Conservation (phyloP, 2,888 invertebrate genomes). For the Acrobasis suavella region DNA sequence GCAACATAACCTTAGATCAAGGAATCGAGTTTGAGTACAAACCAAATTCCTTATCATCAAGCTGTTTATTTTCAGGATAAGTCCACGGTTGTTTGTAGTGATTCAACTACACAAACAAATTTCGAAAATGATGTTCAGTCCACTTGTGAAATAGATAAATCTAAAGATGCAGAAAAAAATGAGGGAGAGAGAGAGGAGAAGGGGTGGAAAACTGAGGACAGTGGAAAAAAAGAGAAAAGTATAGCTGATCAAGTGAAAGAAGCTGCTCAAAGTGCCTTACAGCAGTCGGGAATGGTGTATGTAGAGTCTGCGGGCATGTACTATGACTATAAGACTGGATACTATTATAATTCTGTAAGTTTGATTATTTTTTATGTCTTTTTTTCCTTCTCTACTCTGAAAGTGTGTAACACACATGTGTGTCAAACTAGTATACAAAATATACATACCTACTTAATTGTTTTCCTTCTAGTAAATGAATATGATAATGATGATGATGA, state of each 20-base stretch:
- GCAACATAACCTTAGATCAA: no score
- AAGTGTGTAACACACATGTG: no score
- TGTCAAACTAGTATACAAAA: no score
- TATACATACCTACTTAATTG: no score
- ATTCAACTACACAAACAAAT: conserved; percentile 5
- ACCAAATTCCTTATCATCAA: background rate
- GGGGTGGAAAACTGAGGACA: conserved; percentile 52
- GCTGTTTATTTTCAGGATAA: conserved; percentile 2
- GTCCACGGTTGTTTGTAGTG: background rate
- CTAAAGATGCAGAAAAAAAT: conserved; percentile 20
- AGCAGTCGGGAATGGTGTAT: conserved; percentile 91
- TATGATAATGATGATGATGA: no score
- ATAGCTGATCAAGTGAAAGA: conserved; percentile 90
- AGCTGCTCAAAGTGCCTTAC: conserved; percentile 88
- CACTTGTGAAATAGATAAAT: conserved; percentile 1
- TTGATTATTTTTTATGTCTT: conserved; percentile 16
- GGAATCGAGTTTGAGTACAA: no score
- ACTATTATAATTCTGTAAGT: conserved; percentile 94
- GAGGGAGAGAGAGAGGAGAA: no score
- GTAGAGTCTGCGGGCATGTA: conserved; percentile 94
- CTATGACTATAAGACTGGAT: conserved; percentile 93
- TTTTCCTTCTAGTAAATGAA: no score
- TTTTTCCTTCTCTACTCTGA: background rate
- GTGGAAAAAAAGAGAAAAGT: conserved; percentile 60
- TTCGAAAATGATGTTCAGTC: background rate